Base-by-base conservation (phyloP, 2,888 invertebrate species). In the Ennomos erosarius region DNA sequence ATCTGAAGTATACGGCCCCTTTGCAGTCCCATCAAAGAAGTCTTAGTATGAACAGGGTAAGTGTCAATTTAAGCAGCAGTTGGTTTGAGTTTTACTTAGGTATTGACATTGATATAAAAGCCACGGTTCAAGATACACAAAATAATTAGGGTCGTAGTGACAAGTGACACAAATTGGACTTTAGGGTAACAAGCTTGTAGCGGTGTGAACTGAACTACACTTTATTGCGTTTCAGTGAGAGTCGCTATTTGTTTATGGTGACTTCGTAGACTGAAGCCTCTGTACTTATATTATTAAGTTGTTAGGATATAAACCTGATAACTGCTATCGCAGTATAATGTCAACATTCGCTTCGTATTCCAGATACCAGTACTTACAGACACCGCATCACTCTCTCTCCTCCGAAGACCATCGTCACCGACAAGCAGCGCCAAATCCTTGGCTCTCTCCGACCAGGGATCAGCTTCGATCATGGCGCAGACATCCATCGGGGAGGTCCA, bases 21-120 rank as follows among this genome's bases (percentile, higher is more conserved):
- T 59, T 92, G 55, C 92, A 92, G 69, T 77, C 84, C 13, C 92
- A 92, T 57, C 93, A 93, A 71, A 75, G 93, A 33, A 93, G 93
- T 64, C 87, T 88, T 16, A 93, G 93, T 60, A 93, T 92, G 92
- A 93, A 92, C 63, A 88, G 92, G 87, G 93, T 92, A 44, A 73
- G 83, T 10, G 10, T 13, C 16, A 42, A 16, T 16, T 16, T 16
- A 2, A n/a, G n/a, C n/a, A n/a, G n/a, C n/a, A 16, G 16, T 16
- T 16, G 1, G 16, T 16, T n/a, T 16, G 16, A 16, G 16, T 16
- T 16, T 16, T 2, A 16, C 1, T 1, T 3, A 16, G 1, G 1
- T 16, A 16, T 16, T 16, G 16, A 1, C n/a, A n/a, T n/a, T n/a
- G n/a, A n/a, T n/a, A n/a, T 16, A 16, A 16, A 16, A 16, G n/a